phyloP scores from a whole-genome alignment of 2,113 vertebrate genomes.

The Odocoileus hemionus region DNA sequence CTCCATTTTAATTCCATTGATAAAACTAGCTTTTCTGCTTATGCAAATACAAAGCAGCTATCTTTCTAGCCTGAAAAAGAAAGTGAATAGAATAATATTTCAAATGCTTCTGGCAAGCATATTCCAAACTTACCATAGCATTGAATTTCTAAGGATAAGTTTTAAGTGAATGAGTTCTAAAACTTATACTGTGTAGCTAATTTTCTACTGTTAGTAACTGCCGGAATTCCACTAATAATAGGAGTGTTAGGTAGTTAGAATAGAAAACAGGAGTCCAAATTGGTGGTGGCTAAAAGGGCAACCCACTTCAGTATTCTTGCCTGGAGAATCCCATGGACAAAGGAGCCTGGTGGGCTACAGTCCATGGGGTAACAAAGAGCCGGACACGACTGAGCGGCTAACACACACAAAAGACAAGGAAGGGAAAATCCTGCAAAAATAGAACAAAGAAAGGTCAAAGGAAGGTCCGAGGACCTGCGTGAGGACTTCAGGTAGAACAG shows the following conservation, averaged over 20 bases:
- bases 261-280: too few relatives aligned
- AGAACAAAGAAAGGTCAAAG: too few relatives aligned
- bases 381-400: too few relatives aligned
- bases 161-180: background rate
- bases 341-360: too few relatives aligned
- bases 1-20: background rate
- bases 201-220: background rate
- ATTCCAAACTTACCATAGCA: background rate
- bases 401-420: too few relatives aligned
- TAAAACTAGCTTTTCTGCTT: background rate
- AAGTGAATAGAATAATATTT: background rate
- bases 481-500: too few relatives aligned
- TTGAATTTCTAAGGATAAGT: background rate
- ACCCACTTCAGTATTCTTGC: too few relatives aligned
- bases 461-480: too few relatives aligned
- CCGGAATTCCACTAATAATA: background rate
- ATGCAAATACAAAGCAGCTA: background rate
- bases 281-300: too few relatives aligned
- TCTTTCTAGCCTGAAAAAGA: background rate
- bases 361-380: too few relatives aligned
- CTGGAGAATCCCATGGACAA: too few relatives aligned
- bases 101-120: background rate
- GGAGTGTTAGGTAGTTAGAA: background rate
- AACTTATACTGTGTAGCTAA: background rate
- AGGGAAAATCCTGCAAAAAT: too few relatives aligned